Evolutionary conservation across 2,113 vertebrate species (phyloP).

Genomic region (Ornithorhynchus anatinus): DNA sequence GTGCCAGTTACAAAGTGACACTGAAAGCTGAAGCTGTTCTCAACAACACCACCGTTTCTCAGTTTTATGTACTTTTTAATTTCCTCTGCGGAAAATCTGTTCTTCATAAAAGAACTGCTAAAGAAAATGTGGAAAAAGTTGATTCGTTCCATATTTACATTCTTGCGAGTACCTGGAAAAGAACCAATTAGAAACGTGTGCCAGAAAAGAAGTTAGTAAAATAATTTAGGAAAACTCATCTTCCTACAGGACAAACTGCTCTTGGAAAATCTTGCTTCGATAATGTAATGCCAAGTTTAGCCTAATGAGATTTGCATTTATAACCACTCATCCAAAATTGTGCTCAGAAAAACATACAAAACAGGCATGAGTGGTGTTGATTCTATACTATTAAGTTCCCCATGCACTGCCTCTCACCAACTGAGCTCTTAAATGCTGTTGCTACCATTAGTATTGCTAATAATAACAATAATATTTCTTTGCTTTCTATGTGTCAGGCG

Average conservation of each 20-base stretch:
- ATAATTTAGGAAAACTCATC: conserved; percentile 70
- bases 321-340: neutral
- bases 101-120: conserved; percentile 89
- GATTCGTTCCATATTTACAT: conserved; percentile 89
- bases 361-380: too few relatives aligned
- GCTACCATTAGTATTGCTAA: too few relatives aligned
- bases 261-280: conserved; percentile 53
- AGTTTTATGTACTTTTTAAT: conserved; percentile 93
- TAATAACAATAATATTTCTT: too few relatives aligned
- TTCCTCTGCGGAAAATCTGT: conserved; percentile 97
- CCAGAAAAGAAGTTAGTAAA: conserved; percentile 72
- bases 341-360: too few relatives aligned
- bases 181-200: conserved; percentile 71
- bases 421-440: too few relatives aligned
- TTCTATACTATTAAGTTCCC: too few relatives aligned
- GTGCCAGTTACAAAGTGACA: conserved; percentile 74
- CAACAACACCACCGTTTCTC: conserved; percentile 81
- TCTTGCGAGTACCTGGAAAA: conserved; percentile 82
- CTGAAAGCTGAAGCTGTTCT: conserved; percentile 79
- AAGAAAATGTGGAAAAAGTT: conserved; percentile 87
- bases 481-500: too few relatives aligned
- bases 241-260: conserved; percentile 58
- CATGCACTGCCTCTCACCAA: too few relatives aligned
- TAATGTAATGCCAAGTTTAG: conserved; percentile 37
- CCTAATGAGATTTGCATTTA: conserved; percentile 20